Percentiles rank a stretch among this genome's conserved stretches.
Evolutionary conservation across 2,888 invertebrate species (phyloP).

Genomic region (Hydraecia micacea): DNA sequence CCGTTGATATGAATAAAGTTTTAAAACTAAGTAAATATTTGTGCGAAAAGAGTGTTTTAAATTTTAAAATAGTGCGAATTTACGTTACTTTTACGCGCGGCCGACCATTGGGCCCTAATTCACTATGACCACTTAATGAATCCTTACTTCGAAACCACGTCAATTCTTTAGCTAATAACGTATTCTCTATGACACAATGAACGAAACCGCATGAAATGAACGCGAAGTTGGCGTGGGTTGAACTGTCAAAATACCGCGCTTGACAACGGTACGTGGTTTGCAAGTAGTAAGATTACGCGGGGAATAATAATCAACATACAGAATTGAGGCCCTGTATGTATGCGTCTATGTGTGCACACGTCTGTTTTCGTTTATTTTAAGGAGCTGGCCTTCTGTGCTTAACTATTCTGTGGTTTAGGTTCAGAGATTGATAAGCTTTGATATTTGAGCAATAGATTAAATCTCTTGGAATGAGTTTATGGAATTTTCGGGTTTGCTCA

Average conservation of each 20-base stretch:
- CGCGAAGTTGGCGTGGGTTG: too few relatives aligned
- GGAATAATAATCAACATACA: too few relatives aligned
- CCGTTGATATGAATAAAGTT: neutral
- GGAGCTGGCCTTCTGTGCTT: neutral
- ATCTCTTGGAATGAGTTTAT: conserved; percentile 23
- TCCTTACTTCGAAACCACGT: too few relatives aligned
- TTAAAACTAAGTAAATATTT: neutral
- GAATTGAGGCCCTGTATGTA: neutral
- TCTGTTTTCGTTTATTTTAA: neutral
- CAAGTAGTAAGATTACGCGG: too few relatives aligned
- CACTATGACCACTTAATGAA: too few relatives aligned
- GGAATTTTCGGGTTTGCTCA: conserved; percentile 30
- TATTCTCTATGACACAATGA: too few relatives aligned
- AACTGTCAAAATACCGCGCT: too few relatives aligned
- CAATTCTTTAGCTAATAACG: too few relatives aligned
- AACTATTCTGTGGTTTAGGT: neutral
- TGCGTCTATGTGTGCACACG: neutral
- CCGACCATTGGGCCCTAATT: neutral
- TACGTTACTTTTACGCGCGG: neutral
- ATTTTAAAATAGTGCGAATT: neutral
- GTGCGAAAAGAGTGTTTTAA: neutral
- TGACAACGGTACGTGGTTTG: too few relatives aligned
- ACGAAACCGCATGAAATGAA: too few relatives aligned
- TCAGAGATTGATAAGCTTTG: conserved; percentile 43
- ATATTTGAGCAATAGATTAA: conserved; percentile 32